Evolutionary conservation across 2,888 invertebrate species (phyloP), one percentile per base, ranked within the genome.

Genomic region (Drosophila suboccidentalis): DNA sequence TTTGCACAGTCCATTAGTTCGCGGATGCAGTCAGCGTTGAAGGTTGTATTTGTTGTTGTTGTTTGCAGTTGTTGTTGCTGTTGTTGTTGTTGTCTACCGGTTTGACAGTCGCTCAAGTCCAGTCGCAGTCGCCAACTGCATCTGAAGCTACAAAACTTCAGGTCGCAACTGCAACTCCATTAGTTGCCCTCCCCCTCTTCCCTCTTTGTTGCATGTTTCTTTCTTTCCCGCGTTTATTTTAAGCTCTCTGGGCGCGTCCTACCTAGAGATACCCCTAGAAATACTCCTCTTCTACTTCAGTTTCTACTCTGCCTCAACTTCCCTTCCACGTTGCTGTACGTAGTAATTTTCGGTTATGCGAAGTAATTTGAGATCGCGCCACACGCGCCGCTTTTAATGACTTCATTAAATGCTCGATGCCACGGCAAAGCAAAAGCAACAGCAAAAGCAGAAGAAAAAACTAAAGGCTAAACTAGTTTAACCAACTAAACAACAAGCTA

Each of bases 311-410:
- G 8, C 11, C 3, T 26, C 19, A 36, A 44, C 58, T 57, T 46
- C 64, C 70, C 60, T 75, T 65, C 70, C 70, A 67, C 69, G 80
- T 44, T 69, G 78, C 19, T 77, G 74, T 80, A 75, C 86, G 81
- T 90, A 90, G 81, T 90, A 90, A 90, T 90, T 90, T 90, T 90
- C 85, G 89, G 90, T 89, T 90, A 89, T 90, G 90, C 90, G 79
- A 87, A 89, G 87, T 89, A 91, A 90, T 90, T 89, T 91, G 85
- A 90, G 85, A 90, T 90, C 90, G 87, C 90, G 90, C 91, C 91
- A 91, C 91, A 91, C 91, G 91, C 91, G 91, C 91, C 87, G 90
- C 86, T 88, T 91, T 91, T 91, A 91, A 91, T 91, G 91, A 91
- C 91, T 91, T 91, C 90, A 91, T 91, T 91, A 90, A 90, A 90